Percentiles rank a stretch among this genome's conserved stretches.
Conservation (phyloP, 2,797 vertebrate genomes). For the Mormyrops attenuatus region DNA sequence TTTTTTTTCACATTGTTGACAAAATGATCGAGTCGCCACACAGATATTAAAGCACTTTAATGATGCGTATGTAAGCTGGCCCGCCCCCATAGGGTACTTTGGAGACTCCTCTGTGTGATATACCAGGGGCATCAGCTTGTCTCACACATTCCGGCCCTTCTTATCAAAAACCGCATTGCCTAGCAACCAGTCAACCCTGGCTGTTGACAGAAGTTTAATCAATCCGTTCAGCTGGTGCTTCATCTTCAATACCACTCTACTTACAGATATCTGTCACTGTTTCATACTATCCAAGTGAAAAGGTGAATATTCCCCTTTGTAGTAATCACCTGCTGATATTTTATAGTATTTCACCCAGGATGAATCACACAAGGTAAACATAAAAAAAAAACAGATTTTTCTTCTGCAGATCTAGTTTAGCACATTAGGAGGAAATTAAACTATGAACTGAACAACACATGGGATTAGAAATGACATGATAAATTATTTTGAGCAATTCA, state of each 20-base stretch:
- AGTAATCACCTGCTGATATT: not conserved
- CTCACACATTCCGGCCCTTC: not conserved
- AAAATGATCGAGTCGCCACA: not conserved
- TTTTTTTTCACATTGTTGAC: not conserved
- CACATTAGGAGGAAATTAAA: not conserved
- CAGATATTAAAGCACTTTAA: not conserved
- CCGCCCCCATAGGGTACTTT: not conserved
- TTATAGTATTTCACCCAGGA: not conserved
- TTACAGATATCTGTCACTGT: not conserved
- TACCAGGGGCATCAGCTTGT: not conserved
- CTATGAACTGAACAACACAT: not conserved
- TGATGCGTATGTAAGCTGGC: not conserved
- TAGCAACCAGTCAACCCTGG: slow-evolving; percentile 14
- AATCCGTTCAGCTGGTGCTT: not conserved
- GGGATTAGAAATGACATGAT: not conserved
- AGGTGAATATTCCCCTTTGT: not conserved
- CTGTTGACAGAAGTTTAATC: slow-evolving; percentile 24
- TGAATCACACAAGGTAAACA: not conserved
- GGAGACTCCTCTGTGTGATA: not conserved
- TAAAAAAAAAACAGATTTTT: not conserved
- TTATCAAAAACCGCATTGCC: slow-evolving; percentile 15
- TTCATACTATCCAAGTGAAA: not conserved
- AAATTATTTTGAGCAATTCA: not conserved
- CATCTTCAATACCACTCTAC: not conserved
- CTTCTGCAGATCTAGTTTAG: not conserved